Base-by-base conservation (phyloP, 2,888 invertebrate species). In the Vesta saturnalis region DNA sequence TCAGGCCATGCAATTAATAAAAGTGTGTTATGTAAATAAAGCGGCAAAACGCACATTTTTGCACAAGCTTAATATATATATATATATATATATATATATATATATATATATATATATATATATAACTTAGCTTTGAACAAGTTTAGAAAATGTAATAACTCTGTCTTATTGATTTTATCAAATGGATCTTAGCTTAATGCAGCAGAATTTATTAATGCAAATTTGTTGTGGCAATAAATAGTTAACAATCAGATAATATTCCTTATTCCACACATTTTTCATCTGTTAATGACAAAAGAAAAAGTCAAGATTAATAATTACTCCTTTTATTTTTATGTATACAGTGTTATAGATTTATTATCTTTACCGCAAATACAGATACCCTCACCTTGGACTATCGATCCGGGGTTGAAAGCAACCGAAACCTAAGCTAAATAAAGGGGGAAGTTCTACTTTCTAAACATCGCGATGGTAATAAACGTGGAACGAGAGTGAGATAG, bases 361-460 rank as follows among this genome's bases (percentile, higher is more conserved):
- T 58, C 39, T 39, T 10, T 60, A 49, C 60, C 19, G 47, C 66
- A 66, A 54, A 60, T 60, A 60, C 57, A 60, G 60, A 60, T 49
- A 60, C 60, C 22, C 56, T 60, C 60, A 60, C 66, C 60, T 66
- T 60, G 66, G 60, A 66, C 60, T 66, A 66, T 66, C 55, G 66
- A 66, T 66, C 66, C 19, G 43, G 54, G 60, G 60, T 60, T 55
- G 66, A 56, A 66, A 35, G 60, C 47, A 66, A 66, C 60, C 60
- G 47, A 52, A 60, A 66, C 60, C 54, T 66, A 57, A 47, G 47
- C 63, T 57, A 59, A 60, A 59, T 60, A 54, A 64, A 59, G 18
- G 54, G 64, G 59, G 64, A 59, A 22, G 56, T 35, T 35, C 35
- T 22, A 43, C 15, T 56, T 46, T 47, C 49, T 39, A 58, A 23